A percentile compares a stretch with the other conserved stretches of the same genome.
Conservation (phyloP, 2,113 vertebrate genomes). For the Spilogale gracilis region DNA sequence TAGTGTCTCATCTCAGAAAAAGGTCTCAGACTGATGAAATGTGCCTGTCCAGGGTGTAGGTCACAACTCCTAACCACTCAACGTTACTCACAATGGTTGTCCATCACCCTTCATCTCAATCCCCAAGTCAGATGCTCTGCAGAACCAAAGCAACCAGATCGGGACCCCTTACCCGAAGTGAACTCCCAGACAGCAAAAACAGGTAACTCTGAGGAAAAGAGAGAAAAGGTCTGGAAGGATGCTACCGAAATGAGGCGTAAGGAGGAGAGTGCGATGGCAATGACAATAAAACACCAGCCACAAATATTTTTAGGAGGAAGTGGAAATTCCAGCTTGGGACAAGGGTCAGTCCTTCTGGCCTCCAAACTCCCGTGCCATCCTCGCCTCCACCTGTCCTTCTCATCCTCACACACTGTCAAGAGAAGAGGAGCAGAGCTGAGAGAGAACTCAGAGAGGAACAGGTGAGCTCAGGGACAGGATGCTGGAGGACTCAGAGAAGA, state of each 20-base stretch:
- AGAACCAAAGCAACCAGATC: not conserved
- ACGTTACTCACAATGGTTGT: not conserved
- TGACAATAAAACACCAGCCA: not conserved
- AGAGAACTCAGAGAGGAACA: not conserved
- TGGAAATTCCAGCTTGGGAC: not conserved
- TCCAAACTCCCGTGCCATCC: not conserved
- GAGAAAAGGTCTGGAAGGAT: not conserved
- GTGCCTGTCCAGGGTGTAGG: not conserved
- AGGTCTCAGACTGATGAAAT: not conserved
- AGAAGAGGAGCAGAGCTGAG: not conserved
- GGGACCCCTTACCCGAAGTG: not conserved
- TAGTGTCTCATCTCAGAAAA: not conserved
- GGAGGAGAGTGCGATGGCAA: not conserved
- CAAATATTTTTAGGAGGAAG: not conserved
- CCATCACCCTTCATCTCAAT: not conserved
- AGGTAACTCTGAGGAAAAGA: not conserved
- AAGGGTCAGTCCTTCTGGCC: not conserved
- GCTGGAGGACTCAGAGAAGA: not conserved
- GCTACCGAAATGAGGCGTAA: not conserved
- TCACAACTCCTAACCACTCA: not conserved
- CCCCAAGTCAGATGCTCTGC: not conserved
- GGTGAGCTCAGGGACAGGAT: not conserved
- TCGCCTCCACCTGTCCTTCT: not conserved
- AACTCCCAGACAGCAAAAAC: not conserved
- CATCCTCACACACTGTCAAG: not conserved